These are phyloP conservation scores for Miichthys miiuy DNA, from an alignment of 2,797 vertebrate species.

Conservation along the genomic window DNA sequence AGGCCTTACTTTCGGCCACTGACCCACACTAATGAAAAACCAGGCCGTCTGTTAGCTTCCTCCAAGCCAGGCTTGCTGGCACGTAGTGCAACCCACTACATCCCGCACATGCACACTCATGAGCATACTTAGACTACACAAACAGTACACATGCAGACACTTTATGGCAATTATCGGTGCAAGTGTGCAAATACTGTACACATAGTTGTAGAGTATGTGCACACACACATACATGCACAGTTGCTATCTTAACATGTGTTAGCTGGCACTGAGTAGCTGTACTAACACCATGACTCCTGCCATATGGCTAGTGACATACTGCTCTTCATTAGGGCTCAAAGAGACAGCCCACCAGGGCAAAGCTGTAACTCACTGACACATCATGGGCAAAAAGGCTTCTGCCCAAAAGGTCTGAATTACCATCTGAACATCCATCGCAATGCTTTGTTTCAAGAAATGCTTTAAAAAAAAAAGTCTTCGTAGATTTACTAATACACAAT, in stretches of 20 bases:
- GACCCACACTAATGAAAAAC: conserved; percentile 71
- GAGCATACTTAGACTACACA: conserved; percentile 38
- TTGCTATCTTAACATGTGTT: conserved; percentile 54
- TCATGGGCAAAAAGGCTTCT: conserved; percentile 41
- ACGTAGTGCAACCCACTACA: conserved; percentile 39
- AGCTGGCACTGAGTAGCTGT: conserved; percentile 57
- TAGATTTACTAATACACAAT: conserved; percentile 4
- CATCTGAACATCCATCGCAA: conserved; percentile 24
- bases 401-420: conserved; percentile 46
- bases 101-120: conserved; percentile 47
- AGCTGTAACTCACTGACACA: conserved; percentile 59
- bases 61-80: conserved; percentile 70
- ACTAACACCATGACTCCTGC: conserved; percentile 70
- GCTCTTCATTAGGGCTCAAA: conserved; percentile 80
- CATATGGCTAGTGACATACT: conserved; percentile 82
- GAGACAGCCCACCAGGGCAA: conserved; percentile 62
- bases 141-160: conserved; percentile 24
- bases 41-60: conserved; percentile 72
- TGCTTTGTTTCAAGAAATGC: background rate
- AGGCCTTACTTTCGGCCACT: conserved; percentile 70
- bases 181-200: conserved; percentile 22
- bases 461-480: conserved; percentile 10
- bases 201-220: background rate
- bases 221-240: conserved; percentile 17
- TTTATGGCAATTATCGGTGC: conserved; percentile 13